Percentiles rank a stretch among this genome's conserved stretches.
These are phyloP conservation scores for Lutraria lutraria DNA, from an alignment of 2,888 invertebrate genomes.

Conservation along the genomic window DNA sequence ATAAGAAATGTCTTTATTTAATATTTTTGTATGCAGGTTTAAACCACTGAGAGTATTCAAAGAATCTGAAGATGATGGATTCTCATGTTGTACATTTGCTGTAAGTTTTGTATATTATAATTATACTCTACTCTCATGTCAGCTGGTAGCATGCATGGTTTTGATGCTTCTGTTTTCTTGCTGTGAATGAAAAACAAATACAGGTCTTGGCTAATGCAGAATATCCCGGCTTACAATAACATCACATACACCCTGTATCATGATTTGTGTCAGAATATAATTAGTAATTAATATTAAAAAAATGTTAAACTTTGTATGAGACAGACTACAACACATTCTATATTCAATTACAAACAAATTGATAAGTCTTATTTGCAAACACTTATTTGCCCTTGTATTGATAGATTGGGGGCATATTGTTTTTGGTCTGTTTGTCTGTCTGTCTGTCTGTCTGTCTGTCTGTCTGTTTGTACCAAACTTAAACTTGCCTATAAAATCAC, in stretches of 20 bases:
- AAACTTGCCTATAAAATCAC: too few species aligned
- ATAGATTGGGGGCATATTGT: too few species aligned
- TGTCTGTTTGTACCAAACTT: too few species aligned
- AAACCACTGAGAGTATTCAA: conserved; percentile 91
- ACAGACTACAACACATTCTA: neutral
- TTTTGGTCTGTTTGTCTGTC: too few species aligned
- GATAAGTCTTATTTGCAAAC: too few species aligned
- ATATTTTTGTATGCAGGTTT: conserved; percentile 79
- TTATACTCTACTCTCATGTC: neutral
- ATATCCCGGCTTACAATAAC: conserved; percentile 8
- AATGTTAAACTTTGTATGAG: neutral
- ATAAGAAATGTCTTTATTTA: neutral
- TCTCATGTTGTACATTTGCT: conserved; percentile 91
- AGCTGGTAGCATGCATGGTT: conserved; percentile 6
- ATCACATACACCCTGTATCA: neutral
- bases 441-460: too few species aligned
- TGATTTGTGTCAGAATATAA: neutral
- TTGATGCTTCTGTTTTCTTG: conserved; percentile 18
- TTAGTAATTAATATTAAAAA: neutral
- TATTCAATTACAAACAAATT: neutral
- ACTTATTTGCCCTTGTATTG: too few species aligned
- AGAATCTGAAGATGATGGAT: conserved; percentile 90
- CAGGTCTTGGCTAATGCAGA: conserved; percentile 1
- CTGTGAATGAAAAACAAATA: conserved; percentile 9
- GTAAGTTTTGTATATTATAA: conserved; percentile 80